These are phyloP conservation scores for Phortica variegata DNA, from an alignment of 1,140 invertebrate species.

Conservation along the genomic window DNA sequence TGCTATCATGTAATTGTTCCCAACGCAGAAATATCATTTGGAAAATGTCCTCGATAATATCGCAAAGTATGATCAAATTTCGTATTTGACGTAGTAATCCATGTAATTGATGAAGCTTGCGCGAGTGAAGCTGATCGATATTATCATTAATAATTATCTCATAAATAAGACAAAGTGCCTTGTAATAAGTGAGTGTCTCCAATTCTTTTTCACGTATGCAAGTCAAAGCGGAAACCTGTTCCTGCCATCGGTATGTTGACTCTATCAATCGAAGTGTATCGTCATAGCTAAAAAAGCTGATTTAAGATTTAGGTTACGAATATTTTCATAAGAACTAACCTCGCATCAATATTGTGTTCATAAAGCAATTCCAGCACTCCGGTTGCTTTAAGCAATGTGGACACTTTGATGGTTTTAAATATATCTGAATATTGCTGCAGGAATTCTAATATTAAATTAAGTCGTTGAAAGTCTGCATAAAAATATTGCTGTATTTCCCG, in stretches of 20 bases:
- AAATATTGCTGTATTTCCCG: conserved; percentile 40
- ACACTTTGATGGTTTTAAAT: conserved; percentile 31
- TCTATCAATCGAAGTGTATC: conserved; percentile 28
- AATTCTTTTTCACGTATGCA: conserved; percentile 29
- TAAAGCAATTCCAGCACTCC: conserved; percentile 32
- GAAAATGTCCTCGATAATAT: conserved; percentile 43
- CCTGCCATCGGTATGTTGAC: conserved; percentile 37
- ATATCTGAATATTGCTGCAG: conserved; percentile 20
- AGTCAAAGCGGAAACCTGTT: conserved; percentile 23
- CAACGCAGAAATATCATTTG: conserved; percentile 46
- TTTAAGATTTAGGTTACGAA: background rate
- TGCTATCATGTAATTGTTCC: conserved; percentile 28
- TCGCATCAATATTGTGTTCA: conserved; percentile 28
- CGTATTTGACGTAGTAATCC: conserved; percentile 34
- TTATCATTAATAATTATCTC: conserved; percentile 33
- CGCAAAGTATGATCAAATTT: conserved; percentile 33
- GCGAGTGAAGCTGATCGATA: conserved; percentile 6
- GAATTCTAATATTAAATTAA: conserved; percentile 32
- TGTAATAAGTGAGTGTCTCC: conserved; percentile 35
- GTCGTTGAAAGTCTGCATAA: conserved; percentile 42
- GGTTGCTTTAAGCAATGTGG: conserved; percentile 27
- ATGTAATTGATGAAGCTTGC: conserved; percentile 32
- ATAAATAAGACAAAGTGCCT: conserved; percentile 29
- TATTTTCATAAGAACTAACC: background rate
- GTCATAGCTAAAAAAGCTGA: conserved; percentile 22